Conservation (phyloP, 1,140 invertebrate genomes). For the Drosophila micromelanica region DNA sequence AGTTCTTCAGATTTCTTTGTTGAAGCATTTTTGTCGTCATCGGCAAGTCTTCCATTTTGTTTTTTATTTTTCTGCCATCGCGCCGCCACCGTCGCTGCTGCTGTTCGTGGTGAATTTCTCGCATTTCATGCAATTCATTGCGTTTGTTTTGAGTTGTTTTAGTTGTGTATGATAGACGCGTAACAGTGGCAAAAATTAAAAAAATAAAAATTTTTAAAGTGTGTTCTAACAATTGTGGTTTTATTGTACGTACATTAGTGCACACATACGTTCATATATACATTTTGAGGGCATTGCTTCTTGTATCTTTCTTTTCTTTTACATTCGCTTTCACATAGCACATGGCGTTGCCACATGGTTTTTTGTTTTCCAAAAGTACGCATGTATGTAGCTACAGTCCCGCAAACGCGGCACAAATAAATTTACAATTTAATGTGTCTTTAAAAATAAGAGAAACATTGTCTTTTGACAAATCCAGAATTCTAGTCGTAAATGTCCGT, state of each 20-base stretch:
- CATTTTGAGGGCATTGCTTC: constrained; percentile 68
- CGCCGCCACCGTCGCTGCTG: constrained; percentile 43
- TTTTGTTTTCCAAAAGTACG: constrained; percentile 22
- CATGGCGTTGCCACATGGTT: constrained; percentile 72
- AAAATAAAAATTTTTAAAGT: constrained; percentile 16
- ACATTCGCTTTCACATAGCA: constrained; percentile 69
- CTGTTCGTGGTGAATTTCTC: constrained; percentile 77
- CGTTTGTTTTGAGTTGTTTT: constrained; percentile 46
- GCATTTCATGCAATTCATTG: constrained; percentile 64
- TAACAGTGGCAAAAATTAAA: constrained; percentile 5
- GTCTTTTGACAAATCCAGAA: not conserved
- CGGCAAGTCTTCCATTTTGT: constrained; percentile 78
- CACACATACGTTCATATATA: constrained; percentile 30
- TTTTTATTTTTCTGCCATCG: constrained; percentile 56
- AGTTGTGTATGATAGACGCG: constrained; percentile 7
- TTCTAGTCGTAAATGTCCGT: not conserved
- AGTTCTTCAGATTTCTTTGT: constrained; percentile 75
- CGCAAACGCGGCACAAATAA: constrained; percentile 6
- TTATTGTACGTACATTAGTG: constrained; percentile 13
- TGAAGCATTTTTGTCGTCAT: constrained; percentile 69
- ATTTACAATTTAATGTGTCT: not conserved
- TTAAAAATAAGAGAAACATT: not conserved
- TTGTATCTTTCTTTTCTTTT: constrained; percentile 65
- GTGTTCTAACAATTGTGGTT: constrained; percentile 22
- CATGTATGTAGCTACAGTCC: constrained; percentile 33